Evolutionary conservation across 2,888 invertebrate genomes (phyloP), one percentile per base, ranked within the genome.

Genomic region (Thecocarcelia acutangulata): DNA sequence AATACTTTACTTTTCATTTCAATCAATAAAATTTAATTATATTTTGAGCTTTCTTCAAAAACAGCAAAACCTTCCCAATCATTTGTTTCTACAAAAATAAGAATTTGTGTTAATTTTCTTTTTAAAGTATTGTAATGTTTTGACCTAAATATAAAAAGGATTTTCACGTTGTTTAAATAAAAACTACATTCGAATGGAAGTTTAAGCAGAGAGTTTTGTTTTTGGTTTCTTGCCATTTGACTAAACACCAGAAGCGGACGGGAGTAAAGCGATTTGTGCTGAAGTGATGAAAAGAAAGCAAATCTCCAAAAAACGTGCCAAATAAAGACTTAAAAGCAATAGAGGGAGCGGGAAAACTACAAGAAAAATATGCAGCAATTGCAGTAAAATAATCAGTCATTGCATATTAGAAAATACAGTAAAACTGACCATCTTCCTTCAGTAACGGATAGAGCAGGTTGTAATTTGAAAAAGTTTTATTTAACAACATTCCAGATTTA

Each of bases 81-180:
- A 5, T 24, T 24, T 24, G 2, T 24, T 24, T 24, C 24, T 24
- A 24, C 24, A n/a, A n/a, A n/a, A n/a, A n/a, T n/a, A n/a, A n/a
- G n/a, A n/a, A n/a, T n/a, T n/a, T n/a, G n/a, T n/a, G n/a, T n/a
- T n/a, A n/a, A 5, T 24, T 24, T 24, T 24, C 5, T 3, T 24
- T 3, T 24, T 24, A 3, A 24, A 24, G 24, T 3, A 24, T 24
- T 24, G 5, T 64, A n/a, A 4, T 15, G 5, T 21, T 76, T 64
- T 64, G 63, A 58, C 48, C 58, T 42, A 73, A 42, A 54, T 76
- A 50, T 44, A 40, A 46, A 68, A n/a, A n/a, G 64, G 63, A 56
- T 70, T 63, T 77, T 56, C 70, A 70, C 56, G 44, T 73, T 66
- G 64, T 72, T 70, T 61, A 76, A 80, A 70, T 66, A 80, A 70